Evolutionary conservation across 2,113 vertebrate species (phyloP), one percentile per base, ranked within the genome.

Genomic region (Lepisosteus oculatus): DNA sequence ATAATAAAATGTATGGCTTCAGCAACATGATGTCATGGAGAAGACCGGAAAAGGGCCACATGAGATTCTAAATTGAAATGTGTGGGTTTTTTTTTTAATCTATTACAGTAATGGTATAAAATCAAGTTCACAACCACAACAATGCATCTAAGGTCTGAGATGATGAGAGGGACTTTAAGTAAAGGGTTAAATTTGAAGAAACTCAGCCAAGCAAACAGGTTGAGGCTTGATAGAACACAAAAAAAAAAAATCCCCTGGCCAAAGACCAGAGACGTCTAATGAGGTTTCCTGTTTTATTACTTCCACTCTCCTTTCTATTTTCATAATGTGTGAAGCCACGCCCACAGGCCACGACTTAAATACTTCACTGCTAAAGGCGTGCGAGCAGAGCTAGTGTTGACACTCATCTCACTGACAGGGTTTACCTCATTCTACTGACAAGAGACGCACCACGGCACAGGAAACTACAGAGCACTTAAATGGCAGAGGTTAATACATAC

Each of bases 401-500:
- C 56, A 59, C n/a, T 12, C 56, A 59, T 59, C 47, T 51, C 47
- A 59, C n/a, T 12, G 7, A 14, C n/a, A 14, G 56, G 7, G 3
- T 59, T 11, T 59, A 59, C 4, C 56, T 55, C 47, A 51, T 51
- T 61, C 14, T 61, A 13, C 59, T 61, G 59, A 15, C 13, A 61
- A 29, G 59, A 51, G 9, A 6, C 41, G 62, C 8, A 64, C n/a
- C 17, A 64, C 8, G 62, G 41, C n/a, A 43, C 17, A 64, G 17
- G 62, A 64, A 43, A 64, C 42, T 64, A 64, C 62, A 64, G 62
- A 64, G 13, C 11, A 59, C 41, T 64, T 64, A 15, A 64, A 64
- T 64, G 62, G 62, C 62, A 64, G 62, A 64, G 62, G 62, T 64
- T 64, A 64, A 64, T 64, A 64, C 13, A 51, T 51, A 51, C 47